phyloP scores from a whole-genome alignment of 1,140 invertebrate genomes.

The Lucilia sericata region DNA sequence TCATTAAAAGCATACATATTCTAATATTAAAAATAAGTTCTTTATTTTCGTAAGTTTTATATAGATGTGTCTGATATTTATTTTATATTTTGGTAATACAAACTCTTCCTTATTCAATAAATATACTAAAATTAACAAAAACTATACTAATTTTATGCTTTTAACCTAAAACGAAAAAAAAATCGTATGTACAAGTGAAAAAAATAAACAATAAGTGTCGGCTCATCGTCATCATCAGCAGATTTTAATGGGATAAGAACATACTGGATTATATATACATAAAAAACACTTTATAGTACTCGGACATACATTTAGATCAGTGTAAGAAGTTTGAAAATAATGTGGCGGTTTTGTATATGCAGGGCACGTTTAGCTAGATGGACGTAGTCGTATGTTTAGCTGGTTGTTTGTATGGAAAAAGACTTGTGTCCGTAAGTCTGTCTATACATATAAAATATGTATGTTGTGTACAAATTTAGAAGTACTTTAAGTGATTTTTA shows the following conservation, averaged over 20 bases:
- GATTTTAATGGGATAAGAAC: constrained; percentile 42
- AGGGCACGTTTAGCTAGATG: constrained; percentile 23
- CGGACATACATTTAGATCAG: no score
- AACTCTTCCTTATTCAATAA: no score
- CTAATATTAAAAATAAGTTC: neutral
- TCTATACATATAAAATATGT: neutral
- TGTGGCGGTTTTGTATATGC: neutral
- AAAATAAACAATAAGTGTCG: constrained; percentile 6
- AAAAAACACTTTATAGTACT: neutral
- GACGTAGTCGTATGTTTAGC: neutral
- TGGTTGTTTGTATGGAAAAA: neutral
- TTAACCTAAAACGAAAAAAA: neutral
- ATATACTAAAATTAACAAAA: neutral
- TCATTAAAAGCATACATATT: constrained; percentile 26
- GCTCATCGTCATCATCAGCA: constrained; percentile 30
- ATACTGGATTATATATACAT: neutral
- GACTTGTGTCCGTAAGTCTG: neutral
- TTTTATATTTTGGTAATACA: neutral
- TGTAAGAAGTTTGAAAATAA: no score
- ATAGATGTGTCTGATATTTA: neutral
- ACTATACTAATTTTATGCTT: constrained; percentile 11
- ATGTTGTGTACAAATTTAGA: neutral
- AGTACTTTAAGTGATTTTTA: constrained; percentile 42
- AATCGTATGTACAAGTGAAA: constrained; percentile 14
- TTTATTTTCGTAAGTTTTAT: neutral